phyloP scores from a whole-genome alignment of 2,888 invertebrate genomes.

The Phasia obesa region DNA sequence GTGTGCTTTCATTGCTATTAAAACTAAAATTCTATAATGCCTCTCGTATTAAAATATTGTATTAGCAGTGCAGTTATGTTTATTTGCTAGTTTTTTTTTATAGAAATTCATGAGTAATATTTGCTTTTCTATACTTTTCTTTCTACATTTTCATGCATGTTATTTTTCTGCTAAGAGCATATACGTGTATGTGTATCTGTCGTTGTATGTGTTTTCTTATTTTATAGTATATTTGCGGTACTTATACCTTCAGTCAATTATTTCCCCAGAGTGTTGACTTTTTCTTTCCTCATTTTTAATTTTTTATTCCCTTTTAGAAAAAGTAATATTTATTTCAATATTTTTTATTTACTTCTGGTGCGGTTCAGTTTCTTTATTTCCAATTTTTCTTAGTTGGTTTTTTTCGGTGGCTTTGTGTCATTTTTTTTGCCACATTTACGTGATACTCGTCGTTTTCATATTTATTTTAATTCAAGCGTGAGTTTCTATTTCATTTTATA shows the following conservation, averaged over 20 bases:
- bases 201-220: background rate
- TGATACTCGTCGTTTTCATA: constrained; percentile 20
- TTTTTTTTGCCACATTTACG: background rate
- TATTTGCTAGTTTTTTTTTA: constrained; percentile 48
- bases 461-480: constrained; percentile 70
- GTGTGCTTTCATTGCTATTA: too few species aligned
- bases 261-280: constrained; percentile 69
- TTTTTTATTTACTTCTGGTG: constrained; percentile 47
- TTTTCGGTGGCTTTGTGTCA: constrained; percentile 4
- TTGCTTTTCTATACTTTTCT: constrained; percentile 46
- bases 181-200: background rate
- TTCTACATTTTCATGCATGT: constrained; percentile 29
- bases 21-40: background rate
- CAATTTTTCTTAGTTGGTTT: constrained; percentile 32
- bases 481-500: constrained; percentile 70
- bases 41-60: background rate
- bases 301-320: constrained; percentile 17
- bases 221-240: constrained; percentile 53
- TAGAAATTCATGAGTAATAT: constrained; percentile 57
- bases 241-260: constrained; percentile 69
- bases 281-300: constrained; percentile 47
- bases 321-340: constrained; percentile 30
- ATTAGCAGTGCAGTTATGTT: constrained; percentile 22
- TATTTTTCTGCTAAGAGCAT: constrained; percentile 10
- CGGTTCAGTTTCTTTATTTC: constrained; percentile 21